Percentiles rank a stretch among this genome's conserved stretches.
Conservation (phyloP, 2,888 invertebrate genomes). For the Archaeoteleia sp. region DNA sequence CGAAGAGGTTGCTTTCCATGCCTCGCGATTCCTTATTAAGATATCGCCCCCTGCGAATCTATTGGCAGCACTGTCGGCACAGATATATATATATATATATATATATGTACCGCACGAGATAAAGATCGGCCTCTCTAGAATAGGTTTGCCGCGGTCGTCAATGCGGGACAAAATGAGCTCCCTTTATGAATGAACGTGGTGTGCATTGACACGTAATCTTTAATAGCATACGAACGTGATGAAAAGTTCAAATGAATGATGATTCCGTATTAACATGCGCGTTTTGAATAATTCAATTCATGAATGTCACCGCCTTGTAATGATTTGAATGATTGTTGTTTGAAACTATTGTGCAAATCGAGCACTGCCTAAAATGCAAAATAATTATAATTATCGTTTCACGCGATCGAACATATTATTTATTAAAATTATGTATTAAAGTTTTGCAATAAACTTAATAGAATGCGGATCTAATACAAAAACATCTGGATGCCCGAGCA, state of each 20-base stretch:
- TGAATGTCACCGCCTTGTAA: no score
- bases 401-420: no score
- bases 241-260: not conserved
- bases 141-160: constrained; percentile 38
- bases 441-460: no score
- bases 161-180: constrained; percentile 21
- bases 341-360: no score
- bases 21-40: constrained; percentile 60
- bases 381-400: no score
- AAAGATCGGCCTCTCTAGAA: constrained; percentile 61
- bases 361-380: no score
- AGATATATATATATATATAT: no score
- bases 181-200: constrained; percentile 45
- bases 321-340: no score
- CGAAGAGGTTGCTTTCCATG: constrained; percentile 39
- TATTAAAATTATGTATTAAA: no score
- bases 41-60: constrained; percentile 57
- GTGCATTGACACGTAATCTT: constrained; percentile 22
- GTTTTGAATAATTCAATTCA: not conserved
- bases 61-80: constrained; percentile 56
- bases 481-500: no score
- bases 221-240: constrained; percentile 7
- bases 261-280: no score
- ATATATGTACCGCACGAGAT: constrained; percentile 55
- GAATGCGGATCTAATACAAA: no score